Evolutionary conservation across 2,797 vertebrate species (phyloP), one percentile per base, ranked within the genome.

Genomic region (Aldrovandia affinis): DNA sequence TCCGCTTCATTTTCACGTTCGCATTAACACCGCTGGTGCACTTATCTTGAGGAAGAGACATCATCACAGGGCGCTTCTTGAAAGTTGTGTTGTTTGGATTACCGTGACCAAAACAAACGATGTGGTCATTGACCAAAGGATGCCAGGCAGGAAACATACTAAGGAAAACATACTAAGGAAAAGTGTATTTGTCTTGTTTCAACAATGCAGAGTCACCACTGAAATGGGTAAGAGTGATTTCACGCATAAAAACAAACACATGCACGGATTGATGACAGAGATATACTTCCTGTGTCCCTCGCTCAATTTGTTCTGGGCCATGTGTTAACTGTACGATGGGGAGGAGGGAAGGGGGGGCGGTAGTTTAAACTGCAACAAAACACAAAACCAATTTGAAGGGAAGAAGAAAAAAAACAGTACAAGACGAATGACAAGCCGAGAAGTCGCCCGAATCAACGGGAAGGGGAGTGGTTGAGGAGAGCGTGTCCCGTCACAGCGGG

Each of bases 391-490:
- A 75, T 8, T 63, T 25, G 18, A 25, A 68, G 30, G 20, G 47
- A 18, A 57, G 30, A 30, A 61, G 2, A 80, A 84, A 50, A 47
- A 77, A 42, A 59, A 54, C 6, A 54, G 73, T 28, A 80, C 28
- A 75, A 81, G 20, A 42, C 30, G 14, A 4, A 42, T 7, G 42
- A 65, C 47, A 65, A 82, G 12, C 22, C 5, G 14, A 47, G 30
- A 20, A n/a, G 44, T 52, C 22, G 70, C 84, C 84, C 63, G 65
- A 75, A 82, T 52, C 42, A 77, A 82, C 80, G 65, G 28, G 44
- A 54, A 28, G 25, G 36, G 57, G 28, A 82, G n/a, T 14, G 15
- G 75, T 33, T 2, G 61, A 25, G 54, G 30, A 7, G 68, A 65
- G 44, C 25, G 39, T 77, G 65, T 68, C 47, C 5, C 8, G 20